A percentile compares a stretch with the other conserved stretches of the same genome.
Evolutionary conservation across 2,888 invertebrate genomes (phyloP).

Genomic region (Tenthredo livida): DNA sequence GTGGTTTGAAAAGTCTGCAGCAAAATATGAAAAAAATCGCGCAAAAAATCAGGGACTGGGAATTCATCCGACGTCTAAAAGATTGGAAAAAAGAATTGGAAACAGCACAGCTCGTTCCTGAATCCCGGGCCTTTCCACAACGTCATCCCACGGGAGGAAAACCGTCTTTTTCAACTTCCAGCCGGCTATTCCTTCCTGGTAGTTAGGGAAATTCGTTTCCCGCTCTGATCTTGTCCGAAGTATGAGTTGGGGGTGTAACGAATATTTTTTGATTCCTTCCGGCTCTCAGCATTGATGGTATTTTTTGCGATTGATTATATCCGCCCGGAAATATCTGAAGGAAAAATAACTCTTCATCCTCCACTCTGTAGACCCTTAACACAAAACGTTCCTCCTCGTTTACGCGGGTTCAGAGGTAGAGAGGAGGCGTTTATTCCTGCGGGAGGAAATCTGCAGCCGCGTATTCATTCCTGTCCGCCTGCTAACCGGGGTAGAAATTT

Average conservation of each 20-base stretch:
- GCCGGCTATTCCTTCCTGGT: neutral
- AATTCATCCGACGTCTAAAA: no score
- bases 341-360: no score
- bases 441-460: neutral
- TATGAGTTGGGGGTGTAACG: neutral
- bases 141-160: slow-evolving; percentile 20
- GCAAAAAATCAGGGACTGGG: neutral
- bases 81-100: neutral
- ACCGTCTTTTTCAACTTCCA: neutral
- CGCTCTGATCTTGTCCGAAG: neutral
- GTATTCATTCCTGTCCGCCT: slow-evolving; percentile 24
- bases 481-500: slow-evolving; percentile 27
- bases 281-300: neutral
- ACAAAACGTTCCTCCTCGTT: neutral
- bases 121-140: neutral
- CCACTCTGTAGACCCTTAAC: neutral
- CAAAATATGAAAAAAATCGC: neutral
- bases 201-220: slow-evolving; percentile 25
- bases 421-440: slow-evolving; percentile 19
- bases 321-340: neutral
- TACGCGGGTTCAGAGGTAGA: neutral
- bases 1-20: neutral
- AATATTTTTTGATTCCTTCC: neutral
- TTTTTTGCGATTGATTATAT: neutral
- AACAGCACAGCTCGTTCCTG: neutral